Base-by-base conservation (phyloP, 2,113 vertebrate species). In the Vanacampus margaritifer region DNA sequence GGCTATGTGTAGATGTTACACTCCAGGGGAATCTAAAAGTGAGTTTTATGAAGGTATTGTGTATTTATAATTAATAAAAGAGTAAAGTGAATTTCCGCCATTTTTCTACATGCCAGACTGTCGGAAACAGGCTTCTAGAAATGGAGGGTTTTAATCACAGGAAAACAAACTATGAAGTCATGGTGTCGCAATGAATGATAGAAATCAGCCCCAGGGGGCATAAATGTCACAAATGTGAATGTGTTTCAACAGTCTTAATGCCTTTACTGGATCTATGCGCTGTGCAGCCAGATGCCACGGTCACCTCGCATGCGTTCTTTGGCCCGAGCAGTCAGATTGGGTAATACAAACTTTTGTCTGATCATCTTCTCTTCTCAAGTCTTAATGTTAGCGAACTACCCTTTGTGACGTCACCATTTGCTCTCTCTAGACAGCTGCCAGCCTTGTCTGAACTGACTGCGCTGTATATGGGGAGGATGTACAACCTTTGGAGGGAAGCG, bases 381-480 rank as follows among this genome's bases (percentile, higher is more conserved):
- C 24, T 26, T 35, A 65, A 21, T 1, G 17, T 36, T 24, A 36
- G 24, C 11, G 7, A 17, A 45, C 16, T 16, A 10, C 54, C 6
- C 26, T 53, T 16, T 63, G 12, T 67, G 54, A 43, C 61, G 10
- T 32, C n/a, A 28, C 16, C 46, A 13, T 41, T 19, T 9, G 28
- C 8, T 24, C 17, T 72, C 64, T 79, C 0, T n/a, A 98, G 97
- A 81, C 95, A 97, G 82, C 90, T 92, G 0, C 91, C 94, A 0
- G 96, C 95, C 23, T 85, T 99, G 86, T 90, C 87, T 69, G 95
- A 98, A 90, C 90, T 99, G 88, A 92, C 93, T 0, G 85, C 91
- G 46, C 91, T 99, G 35, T 98, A 95, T 48, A 89, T 98, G n/a
- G 96, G 94, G 61, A 92, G 97, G 75, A 93, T 90, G 0, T 93